Base-by-base conservation (phyloP, 2,797 vertebrate species). In the Amblyraja radiata region DNA sequence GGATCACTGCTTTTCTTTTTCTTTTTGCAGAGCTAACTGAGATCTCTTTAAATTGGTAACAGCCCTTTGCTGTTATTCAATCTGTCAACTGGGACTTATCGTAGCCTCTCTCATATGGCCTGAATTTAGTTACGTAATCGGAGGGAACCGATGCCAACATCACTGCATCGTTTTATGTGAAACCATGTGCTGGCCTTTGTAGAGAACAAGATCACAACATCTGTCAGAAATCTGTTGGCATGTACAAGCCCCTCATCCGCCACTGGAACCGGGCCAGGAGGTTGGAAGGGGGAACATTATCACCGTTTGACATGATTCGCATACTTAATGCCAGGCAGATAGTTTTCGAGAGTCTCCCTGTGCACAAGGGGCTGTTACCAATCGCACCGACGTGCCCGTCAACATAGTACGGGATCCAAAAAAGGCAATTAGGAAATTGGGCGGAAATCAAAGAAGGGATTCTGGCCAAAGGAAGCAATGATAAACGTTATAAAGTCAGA, bases 141-240 rank as follows among this genome's bases (percentile, higher is more conserved):
- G 6, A 18, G 32, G 18, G 28, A 46, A 4, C 5, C 1, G 1
- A 16, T 63, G 83, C 83, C 83, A 86, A 58, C 28, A 32, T 16
- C n/a, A 14, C n/a, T 65, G 61, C 7, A n/a, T 1, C 61, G 58
- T 88, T 88, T 88, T 28, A 88, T 65, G 58, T 88, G 61, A 88
- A 32, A 88, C 28, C 58, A 88, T 65, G 25, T 63, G 83, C 28
- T 32, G 83, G 58, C 58, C 58, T 2, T 32, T 63, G 14, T 32
- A 88, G 6, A 65, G 61, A 88, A 88, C 25, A 88, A 65, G 21
- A 58, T 58, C 80, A 28, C 79, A n/a, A 8, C 61, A 65, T 88
- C 84, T 88, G 84, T 88, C 84, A 65, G 84, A 88, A 65, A 88
- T 18, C 61, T 88, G 61, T 61, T 88, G 84, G 32, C 28, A 63